These are phyloP conservation scores for Parochlus steinenii DNA, from an alignment of 2,888 invertebrate species.

Conservation along the genomic window DNA sequence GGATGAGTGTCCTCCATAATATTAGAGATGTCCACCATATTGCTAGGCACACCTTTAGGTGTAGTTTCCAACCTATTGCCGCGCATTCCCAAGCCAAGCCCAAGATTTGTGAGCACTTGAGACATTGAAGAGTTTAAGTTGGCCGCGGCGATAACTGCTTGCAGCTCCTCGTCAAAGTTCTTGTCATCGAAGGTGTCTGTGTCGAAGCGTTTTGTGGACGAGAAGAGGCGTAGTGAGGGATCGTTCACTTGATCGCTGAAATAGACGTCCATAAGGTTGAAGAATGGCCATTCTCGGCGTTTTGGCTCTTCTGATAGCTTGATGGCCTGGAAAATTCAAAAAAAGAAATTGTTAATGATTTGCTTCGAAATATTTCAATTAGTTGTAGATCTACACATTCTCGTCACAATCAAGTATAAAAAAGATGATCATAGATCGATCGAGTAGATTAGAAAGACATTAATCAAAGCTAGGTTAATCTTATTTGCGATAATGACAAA, in stretches of 20 bases:
- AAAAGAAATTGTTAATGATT: constrained; percentile 6
- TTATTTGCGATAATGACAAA: no score
- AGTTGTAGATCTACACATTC: no score
- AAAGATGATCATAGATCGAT: no score
- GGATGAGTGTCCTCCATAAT: constrained; percentile 2
- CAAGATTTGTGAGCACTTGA: constrained; percentile 8
- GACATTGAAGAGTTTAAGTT: constrained; percentile 10
- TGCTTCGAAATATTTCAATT: no score
- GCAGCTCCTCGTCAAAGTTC: constrained; percentile 30
- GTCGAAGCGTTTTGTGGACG: constrained; percentile 28
- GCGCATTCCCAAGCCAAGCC: constrained; percentile 6
- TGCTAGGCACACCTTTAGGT: background rate
- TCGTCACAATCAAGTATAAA: no score
- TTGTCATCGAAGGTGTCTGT: constrained; percentile 31
- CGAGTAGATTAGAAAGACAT: no score
- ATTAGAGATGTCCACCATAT: background rate
- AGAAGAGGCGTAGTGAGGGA: constrained; percentile 30
- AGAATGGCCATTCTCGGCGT: constrained; percentile 31
- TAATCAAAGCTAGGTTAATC: no score
- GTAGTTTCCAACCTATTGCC: constrained; percentile 4
- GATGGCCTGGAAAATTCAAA: constrained; percentile 22
- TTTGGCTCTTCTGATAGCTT: constrained; percentile 32
- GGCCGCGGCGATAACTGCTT: constrained; percentile 30
- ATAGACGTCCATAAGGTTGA: constrained; percentile 31
- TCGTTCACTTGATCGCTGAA: constrained; percentile 32